A percentile compares a stretch with the other conserved stretches of the same genome.
Conservation (phyloP, 2,888 invertebrate genomes). For the Philaethria dido region DNA sequence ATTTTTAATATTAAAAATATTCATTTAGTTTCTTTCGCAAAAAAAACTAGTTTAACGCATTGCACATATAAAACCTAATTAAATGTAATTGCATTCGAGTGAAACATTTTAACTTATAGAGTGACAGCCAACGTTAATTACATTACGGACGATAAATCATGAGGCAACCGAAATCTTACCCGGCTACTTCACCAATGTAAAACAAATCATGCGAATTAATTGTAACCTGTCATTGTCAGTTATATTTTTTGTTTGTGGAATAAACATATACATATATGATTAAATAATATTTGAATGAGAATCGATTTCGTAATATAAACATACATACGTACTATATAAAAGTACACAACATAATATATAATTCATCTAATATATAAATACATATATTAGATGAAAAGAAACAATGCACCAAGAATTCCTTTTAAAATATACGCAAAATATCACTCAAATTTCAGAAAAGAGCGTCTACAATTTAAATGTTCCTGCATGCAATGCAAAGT, state of each 20-base stretch:
- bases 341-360: too few relatives aligned
- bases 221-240: not conserved
- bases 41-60: not conserved
- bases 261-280: not conserved
- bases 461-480: too few relatives aligned
- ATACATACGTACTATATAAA: not conserved
- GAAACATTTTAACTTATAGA: constrained; percentile 9
- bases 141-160: constrained; percentile 13
- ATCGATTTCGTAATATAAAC: not conserved
- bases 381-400: too few relatives aligned
- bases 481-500: too few relatives aligned
- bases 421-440: not conserved
- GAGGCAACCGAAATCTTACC: constrained; percentile 14
- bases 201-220: constrained; percentile 24
- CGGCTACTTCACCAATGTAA: constrained; percentile 20
- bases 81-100: constrained; percentile 4
- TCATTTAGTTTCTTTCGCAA: too few relatives aligned
- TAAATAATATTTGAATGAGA: not conserved
- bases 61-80: constrained; percentile 14
- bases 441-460: not conserved
- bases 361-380: too few relatives aligned
- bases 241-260: not conserved
- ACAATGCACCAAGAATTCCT: too few relatives aligned
- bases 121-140: constrained; percentile 10
- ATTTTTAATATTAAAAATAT: too few relatives aligned